Conservation (phyloP, 2,113 vertebrate genomes). For the Tretioscincus oriximinensis region DNA sequence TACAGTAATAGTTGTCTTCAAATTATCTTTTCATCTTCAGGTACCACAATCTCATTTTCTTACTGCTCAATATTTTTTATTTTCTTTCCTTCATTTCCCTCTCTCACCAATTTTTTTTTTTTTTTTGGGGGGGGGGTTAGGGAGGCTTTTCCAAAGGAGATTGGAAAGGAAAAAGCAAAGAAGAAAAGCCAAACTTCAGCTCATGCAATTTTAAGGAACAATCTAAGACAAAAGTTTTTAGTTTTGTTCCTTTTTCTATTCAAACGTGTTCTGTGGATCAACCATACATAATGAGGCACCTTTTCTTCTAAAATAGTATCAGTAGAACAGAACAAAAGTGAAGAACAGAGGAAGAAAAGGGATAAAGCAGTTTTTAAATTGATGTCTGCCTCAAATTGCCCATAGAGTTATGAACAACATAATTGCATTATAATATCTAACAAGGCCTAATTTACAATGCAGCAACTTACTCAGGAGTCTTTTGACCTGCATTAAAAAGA, state of each 20-base stretch:
- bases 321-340: background rate
- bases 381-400: conserved; percentile 4
- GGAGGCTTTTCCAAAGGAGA: conserved; percentile 51
- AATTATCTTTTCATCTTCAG: conserved; percentile 20
- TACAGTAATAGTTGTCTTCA: conserved; percentile 2
- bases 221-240: conserved; percentile 34
- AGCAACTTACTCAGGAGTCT: conserved; percentile 1
- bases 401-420: conserved; percentile 29
- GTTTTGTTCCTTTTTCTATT: conserved; percentile 32
- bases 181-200: background rate
- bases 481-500: background rate
- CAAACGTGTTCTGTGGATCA: conserved; percentile 20
- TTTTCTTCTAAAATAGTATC: conserved; percentile 12
- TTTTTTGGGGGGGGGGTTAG: too few relatives aligned
- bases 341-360: background rate
- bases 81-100: background rate
- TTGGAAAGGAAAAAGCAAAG: background rate
- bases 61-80: background rate
- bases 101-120: conserved; percentile 12
- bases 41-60: background rate
- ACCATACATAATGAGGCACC: conserved; percentile 13
- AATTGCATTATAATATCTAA: conserved; percentile 23
- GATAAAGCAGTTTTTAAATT: background rate
- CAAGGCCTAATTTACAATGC: background rate
- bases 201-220: conserved; percentile 25